Evolutionary conservation across 2,113 vertebrate genomes (phyloP).

Genomic region (Oceanites oceanicus): DNA sequence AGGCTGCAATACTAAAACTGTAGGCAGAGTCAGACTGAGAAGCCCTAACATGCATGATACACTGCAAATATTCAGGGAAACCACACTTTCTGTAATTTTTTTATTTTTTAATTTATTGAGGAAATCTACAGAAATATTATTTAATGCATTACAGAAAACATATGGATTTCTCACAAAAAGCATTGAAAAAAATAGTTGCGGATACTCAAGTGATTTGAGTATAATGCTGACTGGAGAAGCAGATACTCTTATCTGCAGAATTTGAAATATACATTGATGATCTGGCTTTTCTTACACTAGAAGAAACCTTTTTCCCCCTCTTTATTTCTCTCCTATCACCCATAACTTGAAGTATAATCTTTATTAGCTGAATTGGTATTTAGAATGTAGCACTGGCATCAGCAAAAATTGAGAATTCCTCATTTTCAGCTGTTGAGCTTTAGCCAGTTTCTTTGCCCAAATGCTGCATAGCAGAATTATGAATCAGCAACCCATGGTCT

Average conservation of each 20-base stretch:
- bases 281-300: not conserved
- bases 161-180: not conserved
- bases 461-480: not conserved
- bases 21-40: not conserved
- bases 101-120: not conserved
- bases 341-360: conserved; percentile 11
- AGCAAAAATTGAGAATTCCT: conserved; percentile 11
- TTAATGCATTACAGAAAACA: not conserved
- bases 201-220: not conserved
- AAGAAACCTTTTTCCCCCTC: not conserved
- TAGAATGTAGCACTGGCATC: not conserved
- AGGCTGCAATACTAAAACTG: not conserved
- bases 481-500: not conserved
- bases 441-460: not conserved
- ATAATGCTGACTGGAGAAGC: not conserved
- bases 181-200: not conserved
- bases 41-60: not conserved
- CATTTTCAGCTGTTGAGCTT: not conserved
- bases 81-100: fast-evolving
- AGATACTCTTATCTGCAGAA: not conserved
- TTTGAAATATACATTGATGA: conserved; percentile 13
- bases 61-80: not conserved
- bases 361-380: conserved; percentile 15
- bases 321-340: conserved; percentile 41
- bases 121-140: not conserved